Evolutionary conservation across 2,113 vertebrate genomes (phyloP).

Genomic region (Gasterosteus nipponicus): DNA sequence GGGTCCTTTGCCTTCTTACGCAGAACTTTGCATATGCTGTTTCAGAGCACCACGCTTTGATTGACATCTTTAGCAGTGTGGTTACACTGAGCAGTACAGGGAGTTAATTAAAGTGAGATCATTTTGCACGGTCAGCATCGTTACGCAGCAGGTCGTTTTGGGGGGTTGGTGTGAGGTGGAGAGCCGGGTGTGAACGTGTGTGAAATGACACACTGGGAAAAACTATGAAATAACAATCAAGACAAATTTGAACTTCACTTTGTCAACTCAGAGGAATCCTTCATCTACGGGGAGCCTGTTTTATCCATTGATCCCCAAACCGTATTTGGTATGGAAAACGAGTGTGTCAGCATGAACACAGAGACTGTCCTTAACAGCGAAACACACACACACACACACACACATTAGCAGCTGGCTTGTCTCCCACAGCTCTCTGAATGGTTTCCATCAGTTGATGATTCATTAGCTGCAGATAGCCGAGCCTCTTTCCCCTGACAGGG

Average conservation of each 20-base stretch:
- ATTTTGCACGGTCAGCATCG: slow-evolving; percentile 26
- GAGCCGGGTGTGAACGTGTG: neutral
- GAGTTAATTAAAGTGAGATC: slow-evolving; percentile 5
- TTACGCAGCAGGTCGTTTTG: slow-evolving; percentile 18
- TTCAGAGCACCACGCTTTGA: neutral
- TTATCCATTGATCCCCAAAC: slow-evolving; percentile 7
- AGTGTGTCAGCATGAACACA: slow-evolving; percentile 42
- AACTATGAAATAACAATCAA: neutral
- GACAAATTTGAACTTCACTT: slow-evolving; percentile 6
- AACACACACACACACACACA: slow-evolving; percentile 7
- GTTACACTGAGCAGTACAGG: neutral
- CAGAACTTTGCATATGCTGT: neutral
- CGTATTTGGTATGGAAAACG: slow-evolving; percentile 22
- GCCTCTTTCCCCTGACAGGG: slow-evolving; percentile 17
- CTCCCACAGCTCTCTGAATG: slow-evolving; percentile 45
- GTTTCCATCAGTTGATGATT: slow-evolving; percentile 59
- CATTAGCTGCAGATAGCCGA: slow-evolving; percentile 54
- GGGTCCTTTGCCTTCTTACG: too few species aligned
- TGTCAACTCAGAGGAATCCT: slow-evolving; percentile 6
- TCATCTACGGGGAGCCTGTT: neutral
- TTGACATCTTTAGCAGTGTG: neutral
- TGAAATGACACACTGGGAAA: slow-evolving; percentile 24
- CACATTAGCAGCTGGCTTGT: slow-evolving; percentile 42
- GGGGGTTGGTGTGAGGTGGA: neutral
- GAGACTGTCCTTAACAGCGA: slow-evolving; percentile 20